Evolutionary conservation across 2,888 invertebrate genomes (phyloP).

Genomic region (Agrotis puta): DNA sequence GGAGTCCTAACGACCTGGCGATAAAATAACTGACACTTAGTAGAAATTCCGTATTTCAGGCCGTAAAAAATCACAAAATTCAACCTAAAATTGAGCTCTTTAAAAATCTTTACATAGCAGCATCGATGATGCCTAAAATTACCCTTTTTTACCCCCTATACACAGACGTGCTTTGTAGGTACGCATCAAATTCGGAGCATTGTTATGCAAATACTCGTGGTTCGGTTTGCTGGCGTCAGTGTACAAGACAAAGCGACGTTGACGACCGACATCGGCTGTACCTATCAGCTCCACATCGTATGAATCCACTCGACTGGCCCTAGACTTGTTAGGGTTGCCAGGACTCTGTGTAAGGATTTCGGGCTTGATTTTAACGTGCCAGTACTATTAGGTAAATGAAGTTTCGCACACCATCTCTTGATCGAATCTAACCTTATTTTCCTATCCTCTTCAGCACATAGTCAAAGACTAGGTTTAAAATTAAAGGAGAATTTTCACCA

Average conservation of each 20-base stretch:
- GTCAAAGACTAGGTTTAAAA: constrained; percentile 2
- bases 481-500: constrained; percentile 1
- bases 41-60: neutral
- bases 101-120: constrained; percentile 16
- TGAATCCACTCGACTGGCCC: constrained; percentile 78
- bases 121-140: constrained; percentile 54
- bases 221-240: constrained; percentile 86
- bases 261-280: constrained; percentile 86
- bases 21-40: constrained; percentile 1
- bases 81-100: constrained; percentile 2
- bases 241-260: constrained; percentile 89
- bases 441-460: neutral
- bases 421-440: constrained; percentile 12
- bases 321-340: constrained; percentile 72
- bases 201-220: constrained; percentile 89
- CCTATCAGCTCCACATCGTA: constrained; percentile 82
- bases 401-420: constrained; percentile 23
- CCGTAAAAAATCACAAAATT: neutral
- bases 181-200: constrained; percentile 87
- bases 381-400: constrained; percentile 33
- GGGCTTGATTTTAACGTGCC: constrained; percentile 47
- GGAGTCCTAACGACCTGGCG: constrained; percentile 11
- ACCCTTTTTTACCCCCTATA: constrained; percentile 62
- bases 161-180: constrained; percentile 71
- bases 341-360: constrained; percentile 58